Evolutionary conservation across 1,140 invertebrate genomes (phyloP).

Genomic region (Lepidurus packardi): DNA sequence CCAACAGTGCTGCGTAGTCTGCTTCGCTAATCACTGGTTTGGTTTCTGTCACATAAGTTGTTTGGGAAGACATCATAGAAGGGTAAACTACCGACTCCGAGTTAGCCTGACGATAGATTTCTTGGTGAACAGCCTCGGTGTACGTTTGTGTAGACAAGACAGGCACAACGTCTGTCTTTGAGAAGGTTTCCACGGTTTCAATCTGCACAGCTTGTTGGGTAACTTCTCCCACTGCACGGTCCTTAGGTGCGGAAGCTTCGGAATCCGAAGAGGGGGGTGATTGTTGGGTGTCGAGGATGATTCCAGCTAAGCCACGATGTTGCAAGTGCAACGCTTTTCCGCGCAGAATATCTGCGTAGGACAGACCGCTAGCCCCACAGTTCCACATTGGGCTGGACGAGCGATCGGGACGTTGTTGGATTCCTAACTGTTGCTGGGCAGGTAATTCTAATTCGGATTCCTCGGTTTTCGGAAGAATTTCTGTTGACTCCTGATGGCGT

Average conservation of each 20-base stretch:
- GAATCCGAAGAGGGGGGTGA: conserved; percentile 4
- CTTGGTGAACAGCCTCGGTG: not conserved
- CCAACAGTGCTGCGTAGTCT: not conserved
- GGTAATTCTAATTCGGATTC: not conserved
- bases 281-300: conserved; percentile 25
- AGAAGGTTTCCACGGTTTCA: not conserved
- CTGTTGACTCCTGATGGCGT: not conserved
- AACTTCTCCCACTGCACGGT: not conserved
- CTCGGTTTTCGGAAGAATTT: not conserved
- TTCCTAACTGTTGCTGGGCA: not conserved
- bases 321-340: conserved; percentile 44
- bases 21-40: not conserved
- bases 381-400: conserved; percentile 66
- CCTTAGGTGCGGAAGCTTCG: not conserved
- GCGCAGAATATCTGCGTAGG: conserved; percentile 69
- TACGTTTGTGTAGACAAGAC: not conserved
- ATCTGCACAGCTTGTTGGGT: conserved; percentile 26
- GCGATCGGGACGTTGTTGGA: conserved; percentile 41
- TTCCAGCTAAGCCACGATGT: conserved; percentile 28
- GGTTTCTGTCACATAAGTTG: not conserved
- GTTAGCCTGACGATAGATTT: not conserved
- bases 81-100: not conserved
- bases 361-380: conserved; percentile 53
- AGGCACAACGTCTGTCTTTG: not conserved
- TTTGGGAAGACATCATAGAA: not conserved